Percentiles rank a stretch among this genome's conserved stretches.
Conservation (phyloP, 1,140 invertebrate species). For the Thalassaphorura encarpata region DNA sequence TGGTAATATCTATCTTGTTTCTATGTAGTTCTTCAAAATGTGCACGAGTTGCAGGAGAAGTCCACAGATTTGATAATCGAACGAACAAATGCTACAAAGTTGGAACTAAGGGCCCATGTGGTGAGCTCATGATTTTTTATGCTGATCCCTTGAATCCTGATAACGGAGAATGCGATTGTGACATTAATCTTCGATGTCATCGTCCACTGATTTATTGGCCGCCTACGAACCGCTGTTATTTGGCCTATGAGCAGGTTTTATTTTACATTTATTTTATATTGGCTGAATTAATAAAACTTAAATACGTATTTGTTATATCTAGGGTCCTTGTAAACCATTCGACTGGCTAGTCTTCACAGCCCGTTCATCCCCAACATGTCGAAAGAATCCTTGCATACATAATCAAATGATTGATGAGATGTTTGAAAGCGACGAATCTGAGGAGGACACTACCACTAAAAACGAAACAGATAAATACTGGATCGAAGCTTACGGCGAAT, state of each 20-base stretch:
- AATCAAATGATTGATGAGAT: background rate
- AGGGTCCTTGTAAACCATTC: background rate
- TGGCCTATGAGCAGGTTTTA: slow-evolving; percentile 16
- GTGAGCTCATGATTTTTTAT: slow-evolving; percentile 26
- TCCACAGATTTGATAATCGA: slow-evolving; percentile 20
- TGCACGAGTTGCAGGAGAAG: too few species aligned
- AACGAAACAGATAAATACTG: background rate
- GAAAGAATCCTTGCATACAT: background rate
- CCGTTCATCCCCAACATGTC: background rate
- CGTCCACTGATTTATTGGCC: slow-evolving; percentile 30
- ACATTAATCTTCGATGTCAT: slow-evolving; percentile 18
- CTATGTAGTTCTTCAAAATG: too few species aligned
- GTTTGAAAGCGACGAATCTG: background rate
- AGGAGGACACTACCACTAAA: background rate
- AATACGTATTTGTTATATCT: background rate
- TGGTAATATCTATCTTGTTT: too few species aligned
- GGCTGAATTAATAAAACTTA: background rate
- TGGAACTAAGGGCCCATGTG: slow-evolving; percentile 22
- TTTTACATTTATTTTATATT: background rate
- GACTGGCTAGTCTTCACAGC: background rate
- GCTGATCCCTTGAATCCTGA: background rate
- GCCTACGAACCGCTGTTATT: slow-evolving; percentile 21
- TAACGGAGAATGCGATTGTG: slow-evolving; percentile 23
- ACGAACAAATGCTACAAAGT: slow-evolving; percentile 24
- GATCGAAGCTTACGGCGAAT: background rate